These are phyloP conservation scores for Eurois occulta DNA, from an alignment of 2,888 invertebrate species.

Conservation along the genomic window DNA sequence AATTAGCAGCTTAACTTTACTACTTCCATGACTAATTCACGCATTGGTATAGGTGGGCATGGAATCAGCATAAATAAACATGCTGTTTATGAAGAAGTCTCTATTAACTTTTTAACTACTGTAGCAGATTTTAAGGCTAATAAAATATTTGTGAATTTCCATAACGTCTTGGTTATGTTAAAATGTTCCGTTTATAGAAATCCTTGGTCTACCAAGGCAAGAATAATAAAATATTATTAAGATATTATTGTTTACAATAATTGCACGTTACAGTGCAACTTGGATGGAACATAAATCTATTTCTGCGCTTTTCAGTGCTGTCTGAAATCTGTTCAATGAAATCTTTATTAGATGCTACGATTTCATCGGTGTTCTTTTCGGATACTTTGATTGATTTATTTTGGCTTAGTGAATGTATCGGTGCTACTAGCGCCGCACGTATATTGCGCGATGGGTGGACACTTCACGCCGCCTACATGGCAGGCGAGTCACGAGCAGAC, in stretches of 20 bases:
- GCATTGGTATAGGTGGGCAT: conserved; percentile 37
- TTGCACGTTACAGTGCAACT: conserved; percentile 34
- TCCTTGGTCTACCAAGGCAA: conserved; percentile 2
- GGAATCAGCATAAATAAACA: conserved; percentile 25
- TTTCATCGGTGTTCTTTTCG: neutral
- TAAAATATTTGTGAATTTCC: conserved; percentile 2
- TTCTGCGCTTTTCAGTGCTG: conserved; percentile 13
- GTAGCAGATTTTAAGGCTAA: neutral
- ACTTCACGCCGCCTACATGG: conserved; percentile 51
- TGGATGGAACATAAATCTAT: conserved; percentile 27
- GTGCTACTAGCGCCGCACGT: conserved; percentile 11
- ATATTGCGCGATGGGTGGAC: conserved; percentile 40
- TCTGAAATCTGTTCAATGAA: neutral
- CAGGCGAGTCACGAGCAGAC: conserved; percentile 53
- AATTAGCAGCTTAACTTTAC: conserved; percentile 56
- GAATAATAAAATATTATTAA: conserved; percentile 30
- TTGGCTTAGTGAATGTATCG: conserved; percentile 3
- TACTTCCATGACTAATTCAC: conserved; percentile 51
- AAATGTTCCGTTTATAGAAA: conserved; percentile 1
- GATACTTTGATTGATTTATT: neutral
- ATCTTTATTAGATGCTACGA: neutral
- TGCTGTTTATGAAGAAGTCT: conserved; percentile 19
- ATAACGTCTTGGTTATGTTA: neutral
- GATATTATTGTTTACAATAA: conserved; percentile 33
- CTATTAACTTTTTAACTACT: conserved; percentile 16